Evolutionary conservation across 2,888 invertebrate species (phyloP).

Genomic region (Priocnemis perturbator): DNA sequence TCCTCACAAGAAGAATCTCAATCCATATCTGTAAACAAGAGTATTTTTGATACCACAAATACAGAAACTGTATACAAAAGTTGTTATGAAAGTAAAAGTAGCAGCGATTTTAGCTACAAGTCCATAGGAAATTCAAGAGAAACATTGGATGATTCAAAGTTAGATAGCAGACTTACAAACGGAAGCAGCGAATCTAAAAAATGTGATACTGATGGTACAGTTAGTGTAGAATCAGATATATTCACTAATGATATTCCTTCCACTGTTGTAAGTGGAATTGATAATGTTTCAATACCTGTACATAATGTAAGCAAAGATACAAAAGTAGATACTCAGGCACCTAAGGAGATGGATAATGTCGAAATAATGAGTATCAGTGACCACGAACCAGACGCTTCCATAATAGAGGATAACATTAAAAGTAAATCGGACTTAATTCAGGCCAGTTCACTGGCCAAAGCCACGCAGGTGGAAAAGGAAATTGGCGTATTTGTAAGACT

Average conservation of each 20-base stretch:
- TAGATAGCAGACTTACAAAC: slow-evolving; percentile 49
- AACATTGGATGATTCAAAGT: slow-evolving; percentile 41
- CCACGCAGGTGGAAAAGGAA: slow-evolving; percentile 62
- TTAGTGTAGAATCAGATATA: slow-evolving; percentile 48
- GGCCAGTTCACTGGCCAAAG: slow-evolving; percentile 43
- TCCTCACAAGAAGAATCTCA: slow-evolving; percentile 56
- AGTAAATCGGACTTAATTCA: slow-evolving; percentile 48
- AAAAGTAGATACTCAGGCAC: slow-evolving; percentile 24
- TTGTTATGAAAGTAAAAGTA: slow-evolving; percentile 43
- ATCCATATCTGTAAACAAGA: slow-evolving; percentile 32
- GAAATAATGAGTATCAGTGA: slow-evolving; percentile 65
- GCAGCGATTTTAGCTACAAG: slow-evolving; percentile 52
- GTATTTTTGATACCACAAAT: slow-evolving; percentile 29
- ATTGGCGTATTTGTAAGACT: slow-evolving; percentile 61
- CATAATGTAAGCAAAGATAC: slow-evolving; percentile 28
- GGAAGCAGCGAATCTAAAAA: slow-evolving; percentile 53
- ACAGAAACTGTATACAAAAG: slow-evolving; percentile 49
- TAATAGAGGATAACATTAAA: slow-evolving; percentile 52
- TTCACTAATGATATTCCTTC: slow-evolving; percentile 41
- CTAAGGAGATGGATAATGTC: slow-evolving; percentile 42
- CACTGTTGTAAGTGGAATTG: slow-evolving; percentile 16
- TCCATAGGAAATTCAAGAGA: slow-evolving; percentile 44
- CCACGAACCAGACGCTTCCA: slow-evolving; percentile 62
- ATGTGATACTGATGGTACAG: slow-evolving; percentile 50
- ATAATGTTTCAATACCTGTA: not conserved